These are phyloP conservation scores for Acinonyx jubatus DNA, from an alignment of 2,113 vertebrate genomes.

Conservation along the genomic window DNA sequence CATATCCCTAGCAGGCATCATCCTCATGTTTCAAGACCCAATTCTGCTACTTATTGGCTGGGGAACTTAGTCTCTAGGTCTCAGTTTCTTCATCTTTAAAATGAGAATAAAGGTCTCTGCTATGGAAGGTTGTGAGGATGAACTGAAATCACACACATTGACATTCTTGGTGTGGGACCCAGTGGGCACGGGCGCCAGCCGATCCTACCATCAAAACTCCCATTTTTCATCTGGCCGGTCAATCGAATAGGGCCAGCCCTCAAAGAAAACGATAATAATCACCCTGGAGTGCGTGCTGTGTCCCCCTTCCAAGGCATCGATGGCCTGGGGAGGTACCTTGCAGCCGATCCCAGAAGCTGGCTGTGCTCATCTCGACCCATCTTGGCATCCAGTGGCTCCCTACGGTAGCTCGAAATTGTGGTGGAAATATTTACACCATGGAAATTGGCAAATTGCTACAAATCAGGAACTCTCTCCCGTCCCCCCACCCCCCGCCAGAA, in stretches of 20 bases:
- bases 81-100: neutral
- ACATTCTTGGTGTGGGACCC: neutral
- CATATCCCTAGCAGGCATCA: no score
- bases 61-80: neutral
- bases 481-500: no score
- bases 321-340: fast-evolving
- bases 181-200: neutral
- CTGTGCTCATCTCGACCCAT: neutral
- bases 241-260: neutral
- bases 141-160: neutral
- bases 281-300: fast-evolving
- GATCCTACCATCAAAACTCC: neutral
- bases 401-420: neutral
- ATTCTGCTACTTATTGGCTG: neutral
- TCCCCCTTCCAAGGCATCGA: fast-evolving
- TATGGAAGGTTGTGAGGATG: neutral
- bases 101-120: neutral
- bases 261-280: neutral
- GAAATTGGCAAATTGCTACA: neutral
- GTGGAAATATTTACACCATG: neutral
- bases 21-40: neutral
- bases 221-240: neutral
- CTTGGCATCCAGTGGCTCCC: no score
- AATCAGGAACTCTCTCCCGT: fast-evolving
- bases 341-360: neutral